These are phyloP conservation scores for Diabrotica balteata DNA, from an alignment of 2,888 invertebrate species.

Conservation along the genomic window DNA sequence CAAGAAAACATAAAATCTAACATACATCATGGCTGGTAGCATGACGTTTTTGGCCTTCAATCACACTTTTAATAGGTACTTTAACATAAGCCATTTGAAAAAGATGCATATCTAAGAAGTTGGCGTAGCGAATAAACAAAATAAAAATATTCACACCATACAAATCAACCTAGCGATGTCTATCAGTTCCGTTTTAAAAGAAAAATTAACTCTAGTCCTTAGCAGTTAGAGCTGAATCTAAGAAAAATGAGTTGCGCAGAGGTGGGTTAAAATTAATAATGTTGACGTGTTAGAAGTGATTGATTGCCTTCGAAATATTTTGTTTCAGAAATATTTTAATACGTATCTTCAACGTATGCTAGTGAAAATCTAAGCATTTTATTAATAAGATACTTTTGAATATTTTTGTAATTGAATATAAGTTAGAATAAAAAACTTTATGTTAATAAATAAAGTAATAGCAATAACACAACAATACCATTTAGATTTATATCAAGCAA, in stretches of 20 bases:
- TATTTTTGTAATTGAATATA: no score
- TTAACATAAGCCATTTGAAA: conserved; percentile 6
- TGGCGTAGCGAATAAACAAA: conserved; percentile 9
- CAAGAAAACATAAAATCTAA: not conserved
- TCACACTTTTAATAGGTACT: not conserved
- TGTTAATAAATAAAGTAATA: no score
- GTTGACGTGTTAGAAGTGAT: no score
- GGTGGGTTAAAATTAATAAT: no score
- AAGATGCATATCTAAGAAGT: conserved; percentile 7
- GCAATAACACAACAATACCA: no score
- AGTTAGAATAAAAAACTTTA: no score
- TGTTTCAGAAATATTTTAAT: no score
- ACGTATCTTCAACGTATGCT: no score
- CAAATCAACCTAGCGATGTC: conserved; percentile 3
- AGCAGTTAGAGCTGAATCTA: not conserved
- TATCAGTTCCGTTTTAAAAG: conserved; percentile 7
- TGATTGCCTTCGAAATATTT: no score
- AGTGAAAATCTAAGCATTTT: no score
- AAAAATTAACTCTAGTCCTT: conserved; percentile 4
- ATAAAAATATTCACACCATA: conserved; percentile 7
- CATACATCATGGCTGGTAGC: not conserved
- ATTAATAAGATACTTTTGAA: no score
- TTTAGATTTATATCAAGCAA: no score
- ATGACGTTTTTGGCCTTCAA: conserved; percentile 6
- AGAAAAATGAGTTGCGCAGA: not conserved